phyloP scores from a whole-genome alignment of 1,140 invertebrate genomes.

The Penaeus indicus region DNA sequence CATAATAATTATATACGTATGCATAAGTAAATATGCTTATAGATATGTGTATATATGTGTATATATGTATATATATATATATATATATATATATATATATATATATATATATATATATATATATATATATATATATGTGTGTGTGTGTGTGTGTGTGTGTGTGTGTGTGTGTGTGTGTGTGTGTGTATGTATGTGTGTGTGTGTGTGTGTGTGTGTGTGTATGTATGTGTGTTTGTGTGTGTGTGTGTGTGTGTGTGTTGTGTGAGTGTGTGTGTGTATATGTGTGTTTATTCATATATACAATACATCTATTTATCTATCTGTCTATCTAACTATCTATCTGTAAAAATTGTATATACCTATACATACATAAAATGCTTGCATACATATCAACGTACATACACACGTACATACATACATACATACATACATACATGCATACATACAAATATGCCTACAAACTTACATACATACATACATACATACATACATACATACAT shows the following conservation, averaged over 20 bases:
- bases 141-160: neutral
- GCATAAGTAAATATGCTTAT: neutral
- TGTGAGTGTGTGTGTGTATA: too few relatives aligned
- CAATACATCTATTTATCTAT: neutral
- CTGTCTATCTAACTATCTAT: neutral
- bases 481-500: neutral
- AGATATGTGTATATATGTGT: conserved; percentile 9
- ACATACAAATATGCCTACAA: neutral
- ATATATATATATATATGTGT: conserved; percentile 7
- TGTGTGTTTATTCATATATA: neutral
- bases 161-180: neutral
- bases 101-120: conserved; percentile 32
- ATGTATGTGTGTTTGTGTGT: neutral
- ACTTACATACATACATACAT: neutral
- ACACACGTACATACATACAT: neutral
- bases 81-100: conserved; percentile 29
- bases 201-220: neutral
- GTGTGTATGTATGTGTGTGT: neutral
- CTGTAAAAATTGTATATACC: neutral
- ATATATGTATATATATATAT: conserved; percentile 13
- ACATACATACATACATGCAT: conserved; percentile 6
- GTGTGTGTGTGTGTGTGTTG: too few relatives aligned
- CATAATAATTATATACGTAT: neutral
- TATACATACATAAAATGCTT: neutral
- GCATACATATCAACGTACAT: neutral